Percentiles rank a stretch among this genome's conserved stretches.
phyloP scores from a whole-genome alignment of 2,113 vertebrate species.

The Vidua chalybeata region DNA sequence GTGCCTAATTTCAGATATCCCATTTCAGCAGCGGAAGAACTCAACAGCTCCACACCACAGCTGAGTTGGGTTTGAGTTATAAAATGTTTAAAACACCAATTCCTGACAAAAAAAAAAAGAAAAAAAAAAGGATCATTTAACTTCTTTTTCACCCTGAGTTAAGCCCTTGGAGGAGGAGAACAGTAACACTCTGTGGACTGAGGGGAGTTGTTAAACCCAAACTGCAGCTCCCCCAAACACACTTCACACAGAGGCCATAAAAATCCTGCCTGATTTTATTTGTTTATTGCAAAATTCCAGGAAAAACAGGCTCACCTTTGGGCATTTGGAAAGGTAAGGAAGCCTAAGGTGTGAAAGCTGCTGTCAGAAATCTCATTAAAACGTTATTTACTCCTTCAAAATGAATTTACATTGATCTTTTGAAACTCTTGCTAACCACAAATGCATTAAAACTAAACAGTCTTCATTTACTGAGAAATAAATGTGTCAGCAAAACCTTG shows the following conservation, averaged over 20 bases:
- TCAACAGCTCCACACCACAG: neutral
- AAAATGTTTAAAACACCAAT: neutral
- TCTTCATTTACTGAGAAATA: slow-evolving; percentile 80
- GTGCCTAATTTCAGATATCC: neutral
- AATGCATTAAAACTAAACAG: slow-evolving; percentile 85
- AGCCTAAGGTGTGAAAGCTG: slow-evolving; percentile 73
- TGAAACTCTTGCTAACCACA: slow-evolving; percentile 82
- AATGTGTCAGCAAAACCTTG: slow-evolving; percentile 83
- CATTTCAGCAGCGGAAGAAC: neutral
- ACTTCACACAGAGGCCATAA: slow-evolving; percentile 71
- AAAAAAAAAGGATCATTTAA: neutral
- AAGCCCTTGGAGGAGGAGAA: slow-evolving; percentile 12
- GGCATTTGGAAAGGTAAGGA: slow-evolving; percentile 62
- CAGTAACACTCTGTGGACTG: slow-evolving; percentile 42
- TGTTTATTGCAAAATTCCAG: slow-evolving; percentile 53
- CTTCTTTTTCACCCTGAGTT: neutral
- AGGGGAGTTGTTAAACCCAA: slow-evolving; percentile 36
- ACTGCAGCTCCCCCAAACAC: slow-evolving; percentile 28
- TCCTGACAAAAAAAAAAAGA: neutral
- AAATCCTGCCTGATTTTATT: slow-evolving; percentile 61
- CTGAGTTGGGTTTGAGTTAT: neutral
- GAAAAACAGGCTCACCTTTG: slow-evolving; percentile 61
- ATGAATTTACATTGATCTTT: slow-evolving; percentile 84
- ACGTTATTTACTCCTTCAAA: slow-evolving; percentile 77
- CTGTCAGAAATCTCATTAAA: slow-evolving; percentile 79